Base-by-base conservation (phyloP, 1,140 invertebrate genomes). In the Pseudobourletiella spinata region DNA sequence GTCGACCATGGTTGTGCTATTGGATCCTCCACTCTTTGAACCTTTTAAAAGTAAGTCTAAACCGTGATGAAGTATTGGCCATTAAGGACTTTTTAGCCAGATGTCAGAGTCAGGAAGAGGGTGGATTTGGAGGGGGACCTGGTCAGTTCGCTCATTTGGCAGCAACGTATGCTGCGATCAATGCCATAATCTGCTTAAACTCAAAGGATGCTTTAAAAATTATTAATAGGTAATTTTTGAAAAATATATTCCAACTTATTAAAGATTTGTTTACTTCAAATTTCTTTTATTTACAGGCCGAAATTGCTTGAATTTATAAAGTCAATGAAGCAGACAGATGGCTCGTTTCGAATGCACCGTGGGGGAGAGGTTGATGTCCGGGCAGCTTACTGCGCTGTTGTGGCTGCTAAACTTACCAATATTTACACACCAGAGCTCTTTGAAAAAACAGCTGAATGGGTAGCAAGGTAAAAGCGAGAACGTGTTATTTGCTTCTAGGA, bases 331-430 rank as follows among this genome's bases (percentile, higher is more conserved):
- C 81, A 83, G 64, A 74, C 83, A n/a, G 88, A 97, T 77, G 95
- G 95, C 32, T 86, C 89, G 39, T 99, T 95, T 78, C 80, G 80
- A 35, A 84, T 99, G 79, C 93, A 98, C 74, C 80, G 83, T 55
- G 89, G 87, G 71, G 95, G 96, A n/a, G 96, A 99, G 80, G 81
- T 87, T 22, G 96, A 99, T 76, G 88, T 98, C 24, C 81, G 95
- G 71, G 95, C 93, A 25, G 86, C 86, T 42, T 99, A 98, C 75
- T 99, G 96, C 83, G 95, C 95, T 29, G 76, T 95, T 6, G 83
- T 87, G 63, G 87, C 93, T 30, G 91, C 93, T 15, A 87, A 86
- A 74, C 72, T 97, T 48, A 87, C 89, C n/a, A 93, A 94, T 75
- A 77, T 92, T 63, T 83, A 83, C 59, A 82, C 82, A 22, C 44